Conservation (phyloP, 1,140 invertebrate species). For the Rhopalosiphum maidis region DNA sequence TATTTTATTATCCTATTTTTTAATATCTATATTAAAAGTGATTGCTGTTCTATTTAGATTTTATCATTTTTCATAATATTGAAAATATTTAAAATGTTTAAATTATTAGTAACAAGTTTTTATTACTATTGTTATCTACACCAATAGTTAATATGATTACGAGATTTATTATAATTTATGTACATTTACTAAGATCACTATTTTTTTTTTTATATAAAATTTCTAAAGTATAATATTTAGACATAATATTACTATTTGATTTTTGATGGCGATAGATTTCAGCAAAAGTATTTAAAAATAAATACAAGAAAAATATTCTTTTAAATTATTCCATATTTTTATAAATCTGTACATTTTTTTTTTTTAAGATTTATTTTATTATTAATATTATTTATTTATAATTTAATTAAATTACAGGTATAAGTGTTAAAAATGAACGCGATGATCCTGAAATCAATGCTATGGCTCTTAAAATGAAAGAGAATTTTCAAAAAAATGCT, state of each 20-base stretch:
- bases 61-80: background rate
- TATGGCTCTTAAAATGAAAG: conserved; percentile 84
- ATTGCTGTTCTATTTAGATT: background rate
- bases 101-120: no score
- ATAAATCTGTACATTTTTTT: background rate
- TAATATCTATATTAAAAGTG: background rate
- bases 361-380: background rate
- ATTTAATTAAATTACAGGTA: conserved; percentile 67
- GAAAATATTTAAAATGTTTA: background rate
- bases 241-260: background rate
- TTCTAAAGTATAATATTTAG: background rate
- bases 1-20: background rate
- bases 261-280: background rate
- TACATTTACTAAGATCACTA: background rate
- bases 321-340: background rate
- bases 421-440: conserved; percentile 62
- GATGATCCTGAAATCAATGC: conserved; percentile 87
- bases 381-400: background rate
- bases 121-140: background rate
- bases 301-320: no score
- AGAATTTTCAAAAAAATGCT: conserved; percentile 81
- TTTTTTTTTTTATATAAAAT: no score
- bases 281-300: background rate
- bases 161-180: background rate
- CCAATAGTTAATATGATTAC: background rate